Base-by-base conservation (phyloP, 1,140 invertebrate genomes). In the Sycobia sp. region DNA sequence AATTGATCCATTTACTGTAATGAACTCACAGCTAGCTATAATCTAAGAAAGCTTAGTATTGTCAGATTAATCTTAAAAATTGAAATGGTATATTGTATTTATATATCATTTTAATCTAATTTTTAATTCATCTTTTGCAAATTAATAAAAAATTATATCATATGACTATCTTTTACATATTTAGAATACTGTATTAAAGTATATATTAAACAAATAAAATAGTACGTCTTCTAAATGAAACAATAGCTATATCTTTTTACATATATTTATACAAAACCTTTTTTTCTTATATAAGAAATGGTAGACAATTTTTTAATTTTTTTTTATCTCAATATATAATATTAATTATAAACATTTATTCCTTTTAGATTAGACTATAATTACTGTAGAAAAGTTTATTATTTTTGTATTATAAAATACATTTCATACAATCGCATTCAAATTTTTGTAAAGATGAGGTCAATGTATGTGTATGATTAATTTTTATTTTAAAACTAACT, bases 341-440 rank as follows among this genome's bases (percentile, higher is more conserved):
- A 9, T 32, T 18, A 41, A 25, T 43, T 25, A 41, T 29, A 43
- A 61, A 61, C 27, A 61, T 14, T 61, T 18, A 9, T 5, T 43
- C 43, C n/a, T 25, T 3, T 51, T 44, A 16, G 14, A 36, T 51
- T 38, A 32, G 32, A 13, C 25, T 14, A 22, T 34, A 51, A 39
- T 38, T 47, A 39, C 27, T 53, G 32, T 46, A 62, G n/a, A n/a
- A n/a, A 62, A 62, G 16, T 25, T 5, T 55, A 18, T 47, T 18
- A 39, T 49, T 55, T 47, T 29, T 47, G 23, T 1, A 25, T 62
- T 62, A 62, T 39, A 62, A 54, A 62, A 56, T 53, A 44, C 32
- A 16, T 55, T 29, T 38, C 2, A 22, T 39, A 5, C 11, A 23
- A 7, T 41, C 32, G 32, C 25, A 47, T 39, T 27, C 2, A 22